Base-by-base conservation (phyloP, 2,888 invertebrate genomes). In the Stenolophus ochropezus region DNA sequence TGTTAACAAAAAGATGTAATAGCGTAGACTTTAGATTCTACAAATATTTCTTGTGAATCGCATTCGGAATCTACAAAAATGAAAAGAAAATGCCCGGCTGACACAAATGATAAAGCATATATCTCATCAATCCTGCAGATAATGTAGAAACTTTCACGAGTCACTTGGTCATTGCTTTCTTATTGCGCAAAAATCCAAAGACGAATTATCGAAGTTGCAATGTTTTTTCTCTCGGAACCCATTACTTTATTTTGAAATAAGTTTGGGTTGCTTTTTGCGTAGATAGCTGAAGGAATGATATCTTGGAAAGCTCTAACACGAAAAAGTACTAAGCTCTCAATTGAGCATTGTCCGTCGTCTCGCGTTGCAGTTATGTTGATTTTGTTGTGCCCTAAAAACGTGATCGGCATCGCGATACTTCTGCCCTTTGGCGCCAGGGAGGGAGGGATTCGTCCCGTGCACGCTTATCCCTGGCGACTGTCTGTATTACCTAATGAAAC, bases 271-370 rank as follows among this genome's bases (percentile, higher is more conserved):
- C 8, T 42, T 42, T 42, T 42, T 42, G 8, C 11, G 11, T 11
- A 11, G 33, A 42, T 8, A 42, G 4, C 8, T 42, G 8, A 6
- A 1, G 8, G 33, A 42, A 42, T 42, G 33, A 42, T 42, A 42
- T 42, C 33, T 42, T 42, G 33, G 33, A 42, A 42, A 42, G 33
- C 33, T 42, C 33, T 21, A 11, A 56, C 56, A 56, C 56, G 56
- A 56, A 56, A 56, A 56, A 56, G 21, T 56, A 23, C 56, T 61
- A 61, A 61, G 61, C 61, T 25, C 25, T 61, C 25, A 25, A 61
- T 25, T 61, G 23, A 5, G 21, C 23, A 61, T 61, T 61, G 25
- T 61, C 61, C 61, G 23, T 5, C 61, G 14, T 61, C 25, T 61
- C 23, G 61, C 2, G n/a, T 25, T 3, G 18, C 51, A 51, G 14